Conservation (phyloP, 1,140 invertebrate species). For the Reticulitermes speratus region DNA sequence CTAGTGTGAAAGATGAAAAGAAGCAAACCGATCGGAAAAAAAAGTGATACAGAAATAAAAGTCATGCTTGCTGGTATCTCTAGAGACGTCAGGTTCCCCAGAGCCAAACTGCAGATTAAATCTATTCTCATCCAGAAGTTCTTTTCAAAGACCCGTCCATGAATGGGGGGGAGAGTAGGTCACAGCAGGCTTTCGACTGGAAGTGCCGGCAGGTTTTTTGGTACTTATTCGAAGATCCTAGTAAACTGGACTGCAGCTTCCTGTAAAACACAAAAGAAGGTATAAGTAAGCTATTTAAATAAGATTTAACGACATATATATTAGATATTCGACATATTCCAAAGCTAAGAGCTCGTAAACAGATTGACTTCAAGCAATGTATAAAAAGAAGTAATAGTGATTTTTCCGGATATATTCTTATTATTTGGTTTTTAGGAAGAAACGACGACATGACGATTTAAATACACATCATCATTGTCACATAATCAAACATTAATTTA, state of each 20-base stretch:
- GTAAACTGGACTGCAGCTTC: background rate
- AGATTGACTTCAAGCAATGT: no score
- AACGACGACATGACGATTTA: no score
- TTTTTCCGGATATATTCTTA: no score
- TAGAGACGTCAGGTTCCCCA: background rate
- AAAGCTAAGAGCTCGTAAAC: no score
- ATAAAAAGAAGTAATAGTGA: no score
- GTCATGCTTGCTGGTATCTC: background rate
- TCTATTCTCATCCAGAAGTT: background rate
- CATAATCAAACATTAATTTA: no score
- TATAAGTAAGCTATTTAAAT: background rate
- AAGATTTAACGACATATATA: no score
- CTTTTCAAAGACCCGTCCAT: background rate
- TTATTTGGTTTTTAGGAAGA: no score
- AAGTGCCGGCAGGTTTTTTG: background rate
- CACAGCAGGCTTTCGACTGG: background rate
- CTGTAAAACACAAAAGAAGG: background rate
- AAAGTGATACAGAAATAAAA: background rate
- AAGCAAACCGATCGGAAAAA: background rate
- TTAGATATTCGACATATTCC: no score
- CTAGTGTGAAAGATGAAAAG: no score
- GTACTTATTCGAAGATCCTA: background rate
- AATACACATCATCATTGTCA: no score
- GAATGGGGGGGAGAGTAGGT: background rate
- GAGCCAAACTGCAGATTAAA: background rate